Evolutionary conservation across 2,888 invertebrate genomes (phyloP).

Genomic region (Protophormia terraenovae): DNA sequence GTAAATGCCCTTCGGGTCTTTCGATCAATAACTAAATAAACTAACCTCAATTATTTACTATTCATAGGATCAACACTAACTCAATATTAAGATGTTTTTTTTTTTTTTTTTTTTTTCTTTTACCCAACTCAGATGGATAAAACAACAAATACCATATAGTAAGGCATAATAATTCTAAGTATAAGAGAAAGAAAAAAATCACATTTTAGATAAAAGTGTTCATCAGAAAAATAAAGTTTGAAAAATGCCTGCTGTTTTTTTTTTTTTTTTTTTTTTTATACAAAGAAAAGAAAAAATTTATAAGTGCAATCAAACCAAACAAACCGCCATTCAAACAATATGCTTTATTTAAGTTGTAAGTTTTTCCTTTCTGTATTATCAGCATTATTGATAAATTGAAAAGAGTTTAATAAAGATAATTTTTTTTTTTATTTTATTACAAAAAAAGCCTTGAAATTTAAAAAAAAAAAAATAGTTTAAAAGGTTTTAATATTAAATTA

Average conservation of each 20-base stretch:
- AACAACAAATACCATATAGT: not conserved
- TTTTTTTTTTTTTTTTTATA: not conserved
- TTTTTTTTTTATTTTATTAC: conserved; percentile 18
- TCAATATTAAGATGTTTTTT: conserved; percentile 53
- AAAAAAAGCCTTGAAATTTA: conserved; percentile 33
- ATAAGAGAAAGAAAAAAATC: not conserved
- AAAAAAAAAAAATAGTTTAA: not conserved
- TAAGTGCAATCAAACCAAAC: conserved; percentile 26
- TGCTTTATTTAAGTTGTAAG: not conserved
- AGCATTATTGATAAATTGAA: conserved; percentile 25
- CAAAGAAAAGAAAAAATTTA: conserved; percentile 3
- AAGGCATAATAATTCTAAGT: not conserved
- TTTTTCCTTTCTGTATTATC: not conserved
- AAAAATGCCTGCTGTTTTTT: not conserved
- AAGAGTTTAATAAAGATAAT: not conserved
- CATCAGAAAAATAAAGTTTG: conserved; percentile 36
- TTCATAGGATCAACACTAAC: conserved; percentile 66
- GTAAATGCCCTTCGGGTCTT: conserved; percentile 59
- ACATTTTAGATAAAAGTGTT: conserved; percentile 34
- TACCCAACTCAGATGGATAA: no score
- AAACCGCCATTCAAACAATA: not conserved
- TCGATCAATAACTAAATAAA: conserved; percentile 68
- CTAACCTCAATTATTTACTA: conserved; percentile 67
- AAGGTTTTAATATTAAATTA: not conserved
- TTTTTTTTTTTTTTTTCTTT: no score